Conservation (phyloP, 1,140 invertebrate genomes). For the Megalopta genalis region DNA sequence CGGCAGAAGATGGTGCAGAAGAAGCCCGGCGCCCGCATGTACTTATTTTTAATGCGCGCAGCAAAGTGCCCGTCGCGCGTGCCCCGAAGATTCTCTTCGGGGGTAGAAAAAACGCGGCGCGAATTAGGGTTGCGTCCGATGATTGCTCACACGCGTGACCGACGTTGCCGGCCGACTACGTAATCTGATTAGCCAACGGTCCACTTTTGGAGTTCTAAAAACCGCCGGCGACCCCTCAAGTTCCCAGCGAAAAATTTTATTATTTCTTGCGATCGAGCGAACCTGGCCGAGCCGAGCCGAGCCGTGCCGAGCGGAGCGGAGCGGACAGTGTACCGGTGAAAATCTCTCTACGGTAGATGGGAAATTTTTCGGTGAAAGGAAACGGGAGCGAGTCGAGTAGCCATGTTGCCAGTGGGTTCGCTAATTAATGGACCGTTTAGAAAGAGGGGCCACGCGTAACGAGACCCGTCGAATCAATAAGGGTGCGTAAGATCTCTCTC, state of each 20-base stretch:
- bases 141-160: slow-evolving; percentile 36
- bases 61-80: background rate
- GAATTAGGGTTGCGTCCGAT: slow-evolving; percentile 25
- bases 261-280: too few relatives aligned
- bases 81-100: slow-evolving; percentile 9
- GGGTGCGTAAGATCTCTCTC: slow-evolving; percentile 52
- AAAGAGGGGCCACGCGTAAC: slow-evolving; percentile 50
- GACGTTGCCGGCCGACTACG: slow-evolving; percentile 12
- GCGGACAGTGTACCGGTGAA: too few relatives aligned
- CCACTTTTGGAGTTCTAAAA: slow-evolving; percentile 17
- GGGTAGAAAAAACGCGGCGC: slow-evolving; percentile 18
- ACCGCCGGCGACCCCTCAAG: background rate
- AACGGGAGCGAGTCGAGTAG: slow-evolving; percentile 25
- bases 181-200: slow-evolving; percentile 28
- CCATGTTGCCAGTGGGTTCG: slow-evolving; percentile 18
- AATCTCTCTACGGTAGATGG: too few relatives aligned
- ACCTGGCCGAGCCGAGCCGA: too few relatives aligned
- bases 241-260: background rate
- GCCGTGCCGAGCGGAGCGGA: too few relatives aligned
- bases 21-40: too few relatives aligned
- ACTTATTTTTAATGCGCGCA: too few relatives aligned
- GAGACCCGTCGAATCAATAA: slow-evolving; percentile 69
- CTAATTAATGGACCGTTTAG: slow-evolving; percentile 67
- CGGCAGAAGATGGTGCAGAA: too few relatives aligned
- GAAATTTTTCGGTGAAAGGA: background rate